phyloP scores from a whole-genome alignment of 2,888 invertebrate species.

The Zaprionus obscuricornis region DNA sequence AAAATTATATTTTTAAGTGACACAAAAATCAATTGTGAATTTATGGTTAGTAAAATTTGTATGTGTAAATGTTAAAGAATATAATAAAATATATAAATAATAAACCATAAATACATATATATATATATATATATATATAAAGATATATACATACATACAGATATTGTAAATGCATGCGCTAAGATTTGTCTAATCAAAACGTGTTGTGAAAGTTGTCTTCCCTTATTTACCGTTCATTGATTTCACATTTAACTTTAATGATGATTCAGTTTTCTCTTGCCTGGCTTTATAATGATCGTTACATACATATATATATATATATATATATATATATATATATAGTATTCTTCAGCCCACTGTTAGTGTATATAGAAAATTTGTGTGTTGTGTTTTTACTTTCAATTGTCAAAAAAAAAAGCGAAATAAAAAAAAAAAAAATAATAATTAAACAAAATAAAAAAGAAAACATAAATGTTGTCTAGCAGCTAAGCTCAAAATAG shows the following conservation, averaged over 20 bases:
- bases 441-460: background rate
- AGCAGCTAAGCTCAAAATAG: slow-evolving; percentile 40
- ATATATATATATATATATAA: slow-evolving; percentile 6
- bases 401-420: background rate
- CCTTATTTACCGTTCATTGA: slow-evolving; percentile 56
- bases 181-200: slow-evolving; percentile 68
- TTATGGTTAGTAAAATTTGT: slow-evolving; percentile 50
- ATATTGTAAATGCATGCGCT: slow-evolving; percentile 53
- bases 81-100: slow-evolving; percentile 6
- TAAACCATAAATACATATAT: slow-evolving; percentile 12
- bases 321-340: slow-evolving; percentile 7
- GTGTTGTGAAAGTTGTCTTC: slow-evolving; percentile 79
- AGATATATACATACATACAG: background rate
- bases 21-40: slow-evolving; percentile 47
- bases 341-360: slow-evolving; percentile 11
- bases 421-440: slow-evolving; percentile 16
- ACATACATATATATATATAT: slow-evolving; percentile 3
- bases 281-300: slow-evolving; percentile 12
- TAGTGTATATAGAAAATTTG: slow-evolving; percentile 57
- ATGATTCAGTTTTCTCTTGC: slow-evolving; percentile 27
- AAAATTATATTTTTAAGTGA: too few relatives aligned
- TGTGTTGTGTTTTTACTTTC: slow-evolving; percentile 20
- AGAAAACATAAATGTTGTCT: slow-evolving; percentile 48
- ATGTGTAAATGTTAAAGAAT: slow-evolving; percentile 55
- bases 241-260: slow-evolving; percentile 13